Evolutionary conservation across 2,797 vertebrate species (phyloP).

Genomic region (Lutjanus campechanus): DNA sequence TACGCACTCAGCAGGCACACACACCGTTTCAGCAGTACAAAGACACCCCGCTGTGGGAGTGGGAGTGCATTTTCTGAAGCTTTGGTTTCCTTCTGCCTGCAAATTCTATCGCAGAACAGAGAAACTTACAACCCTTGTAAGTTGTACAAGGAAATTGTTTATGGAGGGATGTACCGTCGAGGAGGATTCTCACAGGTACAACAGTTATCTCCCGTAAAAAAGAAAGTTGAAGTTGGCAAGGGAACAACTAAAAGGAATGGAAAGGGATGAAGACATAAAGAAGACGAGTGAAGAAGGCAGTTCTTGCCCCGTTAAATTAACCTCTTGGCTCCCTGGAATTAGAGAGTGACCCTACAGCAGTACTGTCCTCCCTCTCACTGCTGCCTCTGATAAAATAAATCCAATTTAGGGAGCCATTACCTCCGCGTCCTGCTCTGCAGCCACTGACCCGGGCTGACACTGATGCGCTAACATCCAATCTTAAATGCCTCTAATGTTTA

Average conservation of each 20-base stretch:
- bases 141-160: constrained; percentile 60
- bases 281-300: constrained; percentile 43
- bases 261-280: constrained; percentile 47
- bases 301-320: constrained; percentile 75
- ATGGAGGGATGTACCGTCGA: constrained; percentile 33
- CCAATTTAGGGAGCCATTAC: constrained; percentile 82
- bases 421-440: constrained; percentile 60
- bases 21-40: constrained; percentile 76
- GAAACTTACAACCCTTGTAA: constrained; percentile 56
- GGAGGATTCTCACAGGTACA: constrained; percentile 43
- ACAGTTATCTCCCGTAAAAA: constrained; percentile 41
- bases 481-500: constrained; percentile 81
- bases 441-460: constrained; percentile 80
- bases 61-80: constrained; percentile 73
- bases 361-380: constrained; percentile 50
- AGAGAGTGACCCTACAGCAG: constrained; percentile 66
- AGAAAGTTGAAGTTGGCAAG: constrained; percentile 41
- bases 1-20: constrained; percentile 56
- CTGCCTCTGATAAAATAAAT: constrained; percentile 78
- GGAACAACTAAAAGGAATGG: constrained; percentile 14
- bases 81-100: constrained; percentile 71
- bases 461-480: constrained; percentile 78
- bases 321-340: constrained; percentile 71
- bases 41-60: constrained; percentile 76
- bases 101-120: constrained; percentile 61